Evolutionary conservation across 1,140 invertebrate species (phyloP).

Genomic region (Thalassaphorura encarpata): DNA sequence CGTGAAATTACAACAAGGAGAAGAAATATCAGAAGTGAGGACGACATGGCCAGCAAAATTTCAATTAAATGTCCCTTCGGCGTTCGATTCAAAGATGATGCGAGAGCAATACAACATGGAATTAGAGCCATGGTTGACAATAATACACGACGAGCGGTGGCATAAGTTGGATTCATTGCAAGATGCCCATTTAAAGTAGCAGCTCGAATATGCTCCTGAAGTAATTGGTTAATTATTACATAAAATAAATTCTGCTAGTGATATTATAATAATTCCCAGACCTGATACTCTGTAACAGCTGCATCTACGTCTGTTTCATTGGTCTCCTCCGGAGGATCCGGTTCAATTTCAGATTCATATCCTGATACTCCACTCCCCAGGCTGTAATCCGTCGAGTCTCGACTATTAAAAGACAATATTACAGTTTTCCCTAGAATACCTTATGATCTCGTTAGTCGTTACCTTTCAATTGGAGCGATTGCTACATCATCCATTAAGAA

Average conservation of each 20-base stretch:
- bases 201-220: slow-evolving; percentile 23
- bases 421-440: not conserved
- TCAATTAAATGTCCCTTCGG: slow-evolving; percentile 24
- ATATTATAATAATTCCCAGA: no score
- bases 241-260: no score
- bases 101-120: slow-evolving; percentile 23
- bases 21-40: slow-evolving; percentile 27
- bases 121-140: slow-evolving; percentile 22
- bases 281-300: slow-evolving; percentile 29
- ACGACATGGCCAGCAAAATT: slow-evolving; percentile 27
- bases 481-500: slow-evolving; percentile 28
- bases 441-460: not conserved
- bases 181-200: slow-evolving; percentile 23
- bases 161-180: slow-evolving; percentile 23
- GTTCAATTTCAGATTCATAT: slow-evolving; percentile 29
- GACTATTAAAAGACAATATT: slow-evolving; percentile 1
- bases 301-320: slow-evolving; percentile 32
- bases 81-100: slow-evolving; percentile 19
- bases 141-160: slow-evolving; percentile 22
- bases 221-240: no score
- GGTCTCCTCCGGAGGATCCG: slow-evolving; percentile 8
- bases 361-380: slow-evolving; percentile 30
- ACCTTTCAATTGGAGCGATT: slow-evolving; percentile 24
- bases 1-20: slow-evolving; percentile 31
- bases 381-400: no score